phyloP scores from a whole-genome alignment of 2,888 invertebrate species.

The Coelinius sp. region DNA sequence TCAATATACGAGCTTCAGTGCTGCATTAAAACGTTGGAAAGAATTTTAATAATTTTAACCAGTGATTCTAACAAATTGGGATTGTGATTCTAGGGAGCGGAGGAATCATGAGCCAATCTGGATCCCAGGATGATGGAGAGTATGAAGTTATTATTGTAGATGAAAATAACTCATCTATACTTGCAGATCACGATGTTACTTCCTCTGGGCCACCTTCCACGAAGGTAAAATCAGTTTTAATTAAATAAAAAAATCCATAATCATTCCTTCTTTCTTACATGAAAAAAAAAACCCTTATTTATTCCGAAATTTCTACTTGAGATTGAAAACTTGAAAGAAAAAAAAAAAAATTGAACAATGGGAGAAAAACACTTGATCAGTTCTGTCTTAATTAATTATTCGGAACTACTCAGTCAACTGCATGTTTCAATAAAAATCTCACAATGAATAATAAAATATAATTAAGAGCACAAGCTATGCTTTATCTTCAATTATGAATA shows the following conservation, averaged over 20 bases:
- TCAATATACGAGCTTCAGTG: constrained; percentile 40
- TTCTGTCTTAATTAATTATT: background rate
- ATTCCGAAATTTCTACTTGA: background rate
- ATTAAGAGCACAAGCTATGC: constrained; percentile 22
- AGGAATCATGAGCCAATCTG: constrained; percentile 68
- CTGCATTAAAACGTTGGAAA: background rate
- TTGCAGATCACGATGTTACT: constrained; percentile 85
- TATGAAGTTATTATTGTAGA: constrained; percentile 93
- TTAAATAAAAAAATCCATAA: background rate
- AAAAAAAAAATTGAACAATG: background rate
- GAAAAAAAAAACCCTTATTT: background rate
- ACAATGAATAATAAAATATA: background rate
- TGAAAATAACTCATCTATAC: constrained; percentile 86
- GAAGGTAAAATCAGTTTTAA: constrained; percentile 75
- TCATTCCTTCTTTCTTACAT: too few relatives aligned
- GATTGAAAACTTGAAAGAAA: background rate
- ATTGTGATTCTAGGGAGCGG: constrained; percentile 54
- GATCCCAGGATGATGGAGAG: constrained; percentile 82
- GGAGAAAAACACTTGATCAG: background rate
- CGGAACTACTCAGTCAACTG: background rate
- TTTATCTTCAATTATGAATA: background rate
- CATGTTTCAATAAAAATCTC: background rate
- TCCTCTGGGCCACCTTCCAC: constrained; percentile 85
- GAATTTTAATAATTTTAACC: constrained; percentile 19
- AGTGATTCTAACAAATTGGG: background rate